Evolutionary conservation across 2,888 invertebrate genomes (phyloP), one percentile per base, ranked within the genome.

Genomic region (Drosophila macrospina): DNA sequence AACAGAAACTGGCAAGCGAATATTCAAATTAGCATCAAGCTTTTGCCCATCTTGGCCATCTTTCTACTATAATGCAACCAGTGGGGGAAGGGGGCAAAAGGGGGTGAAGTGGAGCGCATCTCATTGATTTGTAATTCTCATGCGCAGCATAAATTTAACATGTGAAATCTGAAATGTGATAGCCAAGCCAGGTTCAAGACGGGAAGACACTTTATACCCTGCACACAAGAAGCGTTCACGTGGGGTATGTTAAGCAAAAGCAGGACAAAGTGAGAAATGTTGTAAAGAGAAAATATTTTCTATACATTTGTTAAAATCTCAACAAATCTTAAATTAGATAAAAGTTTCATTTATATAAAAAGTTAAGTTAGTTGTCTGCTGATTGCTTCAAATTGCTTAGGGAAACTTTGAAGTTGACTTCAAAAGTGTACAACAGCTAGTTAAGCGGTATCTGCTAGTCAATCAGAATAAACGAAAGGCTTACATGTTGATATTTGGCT

Each of bases 91-190:
- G 64, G 54, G 54, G n/a, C n/a, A n/a, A n/a, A n/a, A n/a, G 20
- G 20, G 3, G 20, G 2, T 20, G 20, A 20, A 20, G 20, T 64
- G 54, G 54, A 36, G 63, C 69, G 87, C 89, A 83, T 83, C 81
- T 88, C 85, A 86, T 86, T 86, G 89, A 86, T 86, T 86, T 86
- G 89, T 89, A 88, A 89, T 89, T 89, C 89, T 56, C 74, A 74
- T 80, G 80, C 62, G 57, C 73, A 67, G 85, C 73, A 86, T 86
- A 89, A 86, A 89, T 89, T 86, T 74, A 79, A 74, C 89, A 89
- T 86, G 85, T 83, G 89, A 89, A 89, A 89, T 86, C 85, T 80
- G 85, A 86, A 88, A 89, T 86, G 89, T 80, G 85, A 86, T 77
- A 66, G 78, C 51, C 71, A 34, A 68, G 13, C 67, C 50, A 50